Evolutionary conservation across 2,797 vertebrate species (phyloP), one percentile per base, ranked within the genome.

Genomic region (Alfaro cultratus): DNA sequence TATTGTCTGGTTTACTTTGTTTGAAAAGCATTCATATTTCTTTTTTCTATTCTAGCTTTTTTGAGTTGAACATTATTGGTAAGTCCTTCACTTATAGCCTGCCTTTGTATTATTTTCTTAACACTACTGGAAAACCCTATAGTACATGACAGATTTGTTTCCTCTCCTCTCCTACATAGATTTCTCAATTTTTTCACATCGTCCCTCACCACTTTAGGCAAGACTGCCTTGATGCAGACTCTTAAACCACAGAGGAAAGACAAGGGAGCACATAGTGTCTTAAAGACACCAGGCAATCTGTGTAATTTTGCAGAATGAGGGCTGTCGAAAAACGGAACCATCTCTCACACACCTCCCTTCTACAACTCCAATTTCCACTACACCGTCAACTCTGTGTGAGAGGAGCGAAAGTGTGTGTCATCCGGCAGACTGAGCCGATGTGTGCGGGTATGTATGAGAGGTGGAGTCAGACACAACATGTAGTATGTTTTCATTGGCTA

Each of bases 401-500:
- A 85, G 51, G 78, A 87, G 77, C 74, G 57, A 86, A 83, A 77
- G 80, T 87, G 87, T 84, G 83, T 85, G 77, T 57, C 86, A 76
- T 82, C 81, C 49, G 68, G 78, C 81, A 83, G 82, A 67, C 73
- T 78, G 78, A 7, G 71, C 46, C 36, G 83, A 85, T 31, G 73
- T 78, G 78, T 81, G 83, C 57, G 83, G 80, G 79, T 87, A 76
- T 82, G 78, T 68, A 45, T 46, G 81, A 80, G 85, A 88, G 94
- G 93, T 82, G 93, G 93, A 94, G 93, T 88, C 88, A 85, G 62
- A 72, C 71, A 72, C 74, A 85, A 83, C 47, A 89, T 86, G 41
- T 43, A 89, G 89, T 88, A 91, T 89, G 87, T 85, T 93, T 92
- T 83, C 85, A 94, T 93, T 94, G 93, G 93, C 80, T 89, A 73